Evolutionary conservation across 2,797 vertebrate species (phyloP), one percentile per base, ranked within the genome.

Genomic region (Erithacus rubecula): DNA sequence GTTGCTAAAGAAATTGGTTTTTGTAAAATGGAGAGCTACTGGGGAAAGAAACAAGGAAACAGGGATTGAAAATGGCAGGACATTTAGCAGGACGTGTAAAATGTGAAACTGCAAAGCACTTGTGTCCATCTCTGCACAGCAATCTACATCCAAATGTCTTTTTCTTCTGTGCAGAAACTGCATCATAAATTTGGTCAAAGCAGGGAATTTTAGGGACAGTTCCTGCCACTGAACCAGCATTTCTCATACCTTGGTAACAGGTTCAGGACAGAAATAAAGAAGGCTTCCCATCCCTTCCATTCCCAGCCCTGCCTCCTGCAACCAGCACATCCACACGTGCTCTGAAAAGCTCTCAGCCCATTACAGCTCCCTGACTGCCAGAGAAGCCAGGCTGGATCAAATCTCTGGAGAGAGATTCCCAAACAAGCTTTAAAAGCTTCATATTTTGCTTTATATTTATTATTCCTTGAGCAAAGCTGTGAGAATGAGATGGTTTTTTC

Each of bases 401-500:
- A 9, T 12, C 41, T 47, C 30, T 14, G 12, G 14, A 78, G 21
- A 64, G 32, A 84, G 11, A 65, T 56, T 37, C 20, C 75, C 56
- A 62, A 77, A 71, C 8, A 91, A 94, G 49, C 51, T 87, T 89
- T 70, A 59, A 64, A 78, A 90, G 3, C 37, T 69, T 84, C 27
- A 4, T 47, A 17, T 90, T 90, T 90, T 41, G 9, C 69, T 44
- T 77, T 72, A 3, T 30, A 72, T 75, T 80, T 86, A 43, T 60
- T 59, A 84, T 37, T 53, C 86, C 21, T 65, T 77, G 47, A 85
- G 67, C 58, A 63, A 94, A 95, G 79, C 83, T 93, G 89, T 68
- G 86, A 93, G 84, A 82, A 87, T 77, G 51, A 94, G 62, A 70
- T 64, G 19, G 68, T 95, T 89, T 93, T 63, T 56, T 91, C 65